Percentiles rank a stretch among this genome's conserved stretches.
Conservation (phyloP, 2,888 invertebrate species). For the Parascotia fuliginaria region DNA sequence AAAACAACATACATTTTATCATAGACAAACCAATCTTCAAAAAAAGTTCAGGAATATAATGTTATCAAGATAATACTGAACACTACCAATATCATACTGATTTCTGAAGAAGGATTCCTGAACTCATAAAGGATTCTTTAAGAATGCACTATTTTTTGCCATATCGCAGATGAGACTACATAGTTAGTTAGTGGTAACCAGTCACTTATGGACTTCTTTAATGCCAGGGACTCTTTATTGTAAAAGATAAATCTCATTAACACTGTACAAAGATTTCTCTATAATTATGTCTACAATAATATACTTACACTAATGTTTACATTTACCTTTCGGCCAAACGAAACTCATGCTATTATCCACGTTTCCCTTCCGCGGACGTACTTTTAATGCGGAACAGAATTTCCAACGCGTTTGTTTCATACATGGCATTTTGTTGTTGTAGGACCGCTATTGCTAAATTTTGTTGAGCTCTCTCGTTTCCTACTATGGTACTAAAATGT, state of each 20-base stretch:
- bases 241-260: not conserved
- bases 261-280: not conserved
- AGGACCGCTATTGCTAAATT: conserved; percentile 47
- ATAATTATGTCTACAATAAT: not conserved
- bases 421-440: conserved; percentile 66
- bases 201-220: too few relatives aligned
- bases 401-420: conserved; percentile 63
- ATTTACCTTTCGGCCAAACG: conserved; percentile 20
- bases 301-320: conserved; percentile 5
- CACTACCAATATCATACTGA: too few relatives aligned
- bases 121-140: too few relatives aligned
- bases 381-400: conserved; percentile 64
- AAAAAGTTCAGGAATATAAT: too few relatives aligned
- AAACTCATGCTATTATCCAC: conserved; percentile 40
- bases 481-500: conserved; percentile 6
- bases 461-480: conserved; percentile 40
- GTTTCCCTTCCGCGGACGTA: conserved; percentile 44
- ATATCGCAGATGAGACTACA: too few relatives aligned
- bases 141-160: too few relatives aligned
- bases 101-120: too few relatives aligned
- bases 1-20: too few relatives aligned
- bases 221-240: too few relatives aligned
- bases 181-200: too few relatives aligned
- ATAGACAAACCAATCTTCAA: too few relatives aligned
- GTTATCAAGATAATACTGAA: too few relatives aligned